Base-by-base conservation (phyloP, 2,113 vertebrate genomes). In the Trematocara marginatum region DNA sequence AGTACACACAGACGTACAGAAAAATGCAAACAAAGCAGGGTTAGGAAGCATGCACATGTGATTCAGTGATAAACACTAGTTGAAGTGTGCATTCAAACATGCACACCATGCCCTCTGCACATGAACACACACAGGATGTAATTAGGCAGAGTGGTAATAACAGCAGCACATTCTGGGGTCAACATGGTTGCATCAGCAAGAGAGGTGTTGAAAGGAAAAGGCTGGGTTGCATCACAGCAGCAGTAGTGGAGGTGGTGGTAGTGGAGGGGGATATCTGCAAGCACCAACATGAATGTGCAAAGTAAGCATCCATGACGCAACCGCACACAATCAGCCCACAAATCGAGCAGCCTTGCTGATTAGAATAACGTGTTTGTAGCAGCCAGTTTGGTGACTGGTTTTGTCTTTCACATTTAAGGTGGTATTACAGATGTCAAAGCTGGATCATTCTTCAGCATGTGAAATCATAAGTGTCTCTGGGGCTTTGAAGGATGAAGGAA, bases 181-280 rank as follows among this genome's bases (percentile, higher is more conserved):
- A 79, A 82, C 59, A 18, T 3, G 69, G 84, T 90, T 94, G 82
- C 94, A 90, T 93, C 92, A 92, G 86, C 83, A 84, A 2, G 16
- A 82, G 64, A 56, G 29, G 34, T 78, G 90, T 31, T 82, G 90
- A 81, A 88, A 88, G 79, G 64, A 86, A 80, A 57, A 74, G 85
- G 35, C 31, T 61, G 71, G 18, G 74, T 92, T 94, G 88, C 93
- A 90, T 93, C 92, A 94, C 71, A 80, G 82, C 53, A 82, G 79
- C 31, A 23, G 64, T 69, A 49, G 45, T 59, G 49, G 4, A 35
- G 40, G 35, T 12, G 38, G 66, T 18, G n/a, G 42, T 8, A 35
- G 71, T 16, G 45, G 16, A 11, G 61, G 52, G 7, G 59, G 40
- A 64, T 79, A 90, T 87, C 90, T 93, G 89, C 90, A 87, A 88